Evolutionary conservation across 2,113 vertebrate species (phyloP), one percentile per base, ranked within the genome.

Genomic region (Calidris pygmaea): DNA sequence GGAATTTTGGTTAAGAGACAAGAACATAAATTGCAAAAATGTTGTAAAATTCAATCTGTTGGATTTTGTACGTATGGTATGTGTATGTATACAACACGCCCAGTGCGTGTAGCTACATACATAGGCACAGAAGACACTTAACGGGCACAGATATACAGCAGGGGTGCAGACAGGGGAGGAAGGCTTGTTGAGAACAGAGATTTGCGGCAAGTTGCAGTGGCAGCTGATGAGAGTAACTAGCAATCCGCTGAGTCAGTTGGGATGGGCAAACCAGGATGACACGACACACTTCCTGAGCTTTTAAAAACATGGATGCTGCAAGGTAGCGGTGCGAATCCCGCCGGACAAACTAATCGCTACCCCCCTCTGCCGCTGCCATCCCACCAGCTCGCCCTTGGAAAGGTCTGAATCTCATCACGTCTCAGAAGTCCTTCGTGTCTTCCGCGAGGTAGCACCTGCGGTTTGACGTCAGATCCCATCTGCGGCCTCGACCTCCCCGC

Each of bases 11-110:
- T 62, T 62, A 79, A 53, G 21, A 59, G 58, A 75, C 23, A 71
- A 58, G 37, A 47, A 18, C 14, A 30, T 29, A 30, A 90, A 90
- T 9, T 18, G 9, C 1, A 0, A 2, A 53, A 48, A n/a, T 53
- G 77, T 37, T 29, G 4, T 55, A 72, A 59, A 53, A 66, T 17
- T 68, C 9, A 15, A 0, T 67, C 65, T 70, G 30, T 35, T 68
- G 20, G 3, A 34, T 59, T 86, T 80, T 92, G 9, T 47, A 27
- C 3, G 5, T 47, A 35, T 7, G 9, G 19, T 48, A 9, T 20
- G 15, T 0, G 0, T 45, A 56, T 9, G 1, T 43, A 6, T 5
- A 55, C 22, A 63, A 15, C 34, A 43, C 7, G 2, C 35, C 12
- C 2, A 5, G 6, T 5, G 4, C 3, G 4, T 18, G 32, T 24